Percentiles rank a stretch among this genome's conserved stretches.
Conservation (phyloP, 2,888 invertebrate genomes). For the Conchocele bisecta region DNA sequence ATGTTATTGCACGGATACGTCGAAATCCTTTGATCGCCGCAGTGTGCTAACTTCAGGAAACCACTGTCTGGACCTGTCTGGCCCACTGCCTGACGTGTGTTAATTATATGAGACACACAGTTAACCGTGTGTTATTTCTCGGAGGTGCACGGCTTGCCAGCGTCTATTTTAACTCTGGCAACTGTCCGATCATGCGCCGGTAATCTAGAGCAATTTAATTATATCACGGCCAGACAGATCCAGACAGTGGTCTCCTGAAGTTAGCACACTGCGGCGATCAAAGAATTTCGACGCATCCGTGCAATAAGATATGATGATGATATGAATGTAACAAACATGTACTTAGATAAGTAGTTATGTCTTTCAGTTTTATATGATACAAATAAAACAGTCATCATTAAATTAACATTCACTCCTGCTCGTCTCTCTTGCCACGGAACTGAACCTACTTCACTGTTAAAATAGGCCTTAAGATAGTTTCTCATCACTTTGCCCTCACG, state of each 20-base stretch:
- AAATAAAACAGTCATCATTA: constrained; percentile 3
- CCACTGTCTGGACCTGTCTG: constrained; percentile 1
- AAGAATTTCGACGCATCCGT: constrained; percentile 2
- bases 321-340: constrained; percentile 1
- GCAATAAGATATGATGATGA: constrained; percentile 13
- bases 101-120: constrained; percentile 4
- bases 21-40: neutral
- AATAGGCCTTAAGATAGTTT: constrained; percentile 13
- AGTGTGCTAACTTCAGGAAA: neutral
- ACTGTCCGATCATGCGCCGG: neutral
- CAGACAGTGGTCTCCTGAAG: constrained; percentile 1
- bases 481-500: constrained; percentile 17
- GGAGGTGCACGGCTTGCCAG: constrained; percentile 12
- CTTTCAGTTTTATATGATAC: constrained; percentile 9
- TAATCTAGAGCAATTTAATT: constrained; percentile 4
- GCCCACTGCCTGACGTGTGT: neutral
- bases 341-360: too few relatives aligned
- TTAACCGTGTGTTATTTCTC: neutral
- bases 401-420: constrained; percentile 17
- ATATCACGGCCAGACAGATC: neutral
- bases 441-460: constrained; percentile 16
- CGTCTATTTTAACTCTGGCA: constrained; percentile 7
- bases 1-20: constrained; percentile 2
- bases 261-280: neutral
- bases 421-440: constrained; percentile 17